These are phyloP conservation scores for Cacatua alba DNA, from an alignment of 2,113 vertebrate species.

Conservation along the genomic window DNA sequence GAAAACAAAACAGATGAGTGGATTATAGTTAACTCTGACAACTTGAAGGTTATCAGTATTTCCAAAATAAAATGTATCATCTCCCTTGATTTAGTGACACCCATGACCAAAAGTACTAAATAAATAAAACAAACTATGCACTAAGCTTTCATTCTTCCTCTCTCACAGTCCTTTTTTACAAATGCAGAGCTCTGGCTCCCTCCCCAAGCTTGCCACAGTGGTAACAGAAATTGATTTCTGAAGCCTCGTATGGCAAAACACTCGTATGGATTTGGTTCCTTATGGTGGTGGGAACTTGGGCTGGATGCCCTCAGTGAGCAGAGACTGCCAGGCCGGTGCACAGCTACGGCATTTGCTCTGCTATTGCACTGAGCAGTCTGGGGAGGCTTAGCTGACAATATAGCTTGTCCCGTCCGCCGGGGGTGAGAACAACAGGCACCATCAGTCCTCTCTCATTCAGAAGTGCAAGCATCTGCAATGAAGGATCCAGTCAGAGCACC, in stretches of 20 bases:
- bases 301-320: not conserved
- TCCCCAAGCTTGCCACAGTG: not conserved
- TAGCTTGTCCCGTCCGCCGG: not conserved
- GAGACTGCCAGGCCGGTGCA: not conserved
- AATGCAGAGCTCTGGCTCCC: not conserved
- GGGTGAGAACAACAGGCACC: not conserved
- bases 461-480: not conserved
- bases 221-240: not conserved
- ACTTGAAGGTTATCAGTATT: not conserved
- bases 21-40: not conserved
- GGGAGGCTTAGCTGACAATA: not conserved
- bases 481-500: not conserved
- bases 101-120: not conserved
- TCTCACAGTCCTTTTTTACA: not conserved
- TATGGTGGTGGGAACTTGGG: not conserved
- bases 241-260: not conserved
- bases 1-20: not conserved
- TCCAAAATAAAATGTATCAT: not conserved
- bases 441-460: conserved; percentile 13
- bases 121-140: not conserved
- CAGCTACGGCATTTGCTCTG: not conserved
- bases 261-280: not conserved
- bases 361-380: not conserved
- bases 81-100: not conserved
- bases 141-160: not conserved